These are phyloP conservation scores for Drosophila ercepeae DNA, from an alignment of 1,140 invertebrate genomes.

Conservation along the genomic window DNA sequence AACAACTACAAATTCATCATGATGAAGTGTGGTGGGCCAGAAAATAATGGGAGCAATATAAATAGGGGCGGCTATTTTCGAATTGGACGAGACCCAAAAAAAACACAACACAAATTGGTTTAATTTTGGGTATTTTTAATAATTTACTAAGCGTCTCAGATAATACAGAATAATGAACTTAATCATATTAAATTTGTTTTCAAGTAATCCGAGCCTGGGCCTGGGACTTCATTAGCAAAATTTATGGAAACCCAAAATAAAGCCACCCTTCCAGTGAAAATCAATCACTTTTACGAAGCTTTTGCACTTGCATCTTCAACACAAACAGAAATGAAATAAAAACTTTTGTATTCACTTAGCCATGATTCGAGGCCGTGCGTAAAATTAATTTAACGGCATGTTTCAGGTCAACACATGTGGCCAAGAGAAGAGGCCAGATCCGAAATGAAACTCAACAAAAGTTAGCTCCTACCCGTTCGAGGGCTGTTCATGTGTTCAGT, in stretches of 20 bases:
- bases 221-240: slow-evolving; percentile 12
- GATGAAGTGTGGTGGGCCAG: slow-evolving; percentile 23
- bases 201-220: slow-evolving; percentile 7
- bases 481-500: slow-evolving; percentile 29
- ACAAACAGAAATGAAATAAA: slow-evolving; percentile 23
- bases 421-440: slow-evolving; percentile 29
- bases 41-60: slow-evolving; percentile 48
- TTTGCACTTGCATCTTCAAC: slow-evolving; percentile 20
- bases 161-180: slow-evolving; percentile 20
- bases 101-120: slow-evolving; percentile 1
- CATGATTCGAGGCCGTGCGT: slow-evolving; percentile 55
- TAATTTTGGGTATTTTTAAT: slow-evolving; percentile 21
- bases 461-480: slow-evolving; percentile 20
- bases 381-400: slow-evolving; percentile 51
- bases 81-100: slow-evolving; percentile 29
- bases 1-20: slow-evolving; percentile 38
- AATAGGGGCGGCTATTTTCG: slow-evolving; percentile 66
- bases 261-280: background rate
- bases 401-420: slow-evolving; percentile 36
- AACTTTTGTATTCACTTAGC: slow-evolving; percentile 36
- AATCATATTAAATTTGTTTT: background rate
- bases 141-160: slow-evolving; percentile 4
- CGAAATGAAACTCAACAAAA: slow-evolving; percentile 37
- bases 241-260: background rate
- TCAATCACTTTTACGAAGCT: slow-evolving; percentile 25